phyloP scores from a whole-genome alignment of 2,797 vertebrate genomes.

The Leucoraja ocellata region DNA sequence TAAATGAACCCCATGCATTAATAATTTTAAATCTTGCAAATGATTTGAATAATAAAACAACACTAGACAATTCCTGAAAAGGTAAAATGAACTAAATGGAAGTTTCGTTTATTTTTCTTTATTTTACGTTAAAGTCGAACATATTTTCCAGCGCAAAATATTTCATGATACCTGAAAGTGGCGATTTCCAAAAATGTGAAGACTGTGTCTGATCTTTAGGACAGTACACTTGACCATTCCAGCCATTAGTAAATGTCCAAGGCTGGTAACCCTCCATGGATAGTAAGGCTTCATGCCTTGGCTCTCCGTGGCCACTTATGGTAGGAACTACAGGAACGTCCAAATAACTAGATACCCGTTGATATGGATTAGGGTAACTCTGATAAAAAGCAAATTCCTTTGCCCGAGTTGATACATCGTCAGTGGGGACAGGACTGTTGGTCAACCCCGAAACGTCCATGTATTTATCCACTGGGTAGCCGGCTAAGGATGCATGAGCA shows the following conservation, averaged over 20 bases:
- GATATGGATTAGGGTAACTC: constrained; percentile 65
- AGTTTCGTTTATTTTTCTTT: not conserved
- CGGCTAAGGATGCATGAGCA: constrained; percentile 61
- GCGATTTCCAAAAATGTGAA: constrained; percentile 73
- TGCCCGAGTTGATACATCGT: constrained; percentile 61
- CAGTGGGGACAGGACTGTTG: constrained; percentile 60
- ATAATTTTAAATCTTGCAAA: not conserved
- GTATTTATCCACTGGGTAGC: constrained; percentile 68
- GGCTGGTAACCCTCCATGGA: constrained; percentile 72
- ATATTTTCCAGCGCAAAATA: not conserved
- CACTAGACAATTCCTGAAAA: not conserved
- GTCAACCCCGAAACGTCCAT: constrained; percentile 68
- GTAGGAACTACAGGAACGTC: constrained; percentile 53
- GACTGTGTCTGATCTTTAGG: constrained; percentile 71
- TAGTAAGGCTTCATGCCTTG: constrained; percentile 66
- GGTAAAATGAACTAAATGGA: not conserved
- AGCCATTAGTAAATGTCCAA: constrained; percentile 72
- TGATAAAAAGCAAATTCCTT: constrained; percentile 71
- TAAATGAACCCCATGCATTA: not conserved
- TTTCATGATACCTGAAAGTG: constrained; percentile 65
- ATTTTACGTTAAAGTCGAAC: not conserved
- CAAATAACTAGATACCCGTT: constrained; percentile 68
- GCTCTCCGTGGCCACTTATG: constrained; percentile 60
- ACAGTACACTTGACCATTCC: constrained; percentile 73
- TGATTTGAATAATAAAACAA: not conserved